Percentiles rank a stretch among this genome's conserved stretches.
Conservation (phyloP, 2,797 vertebrate species). For the Peromyscus melanophrys region DNA sequence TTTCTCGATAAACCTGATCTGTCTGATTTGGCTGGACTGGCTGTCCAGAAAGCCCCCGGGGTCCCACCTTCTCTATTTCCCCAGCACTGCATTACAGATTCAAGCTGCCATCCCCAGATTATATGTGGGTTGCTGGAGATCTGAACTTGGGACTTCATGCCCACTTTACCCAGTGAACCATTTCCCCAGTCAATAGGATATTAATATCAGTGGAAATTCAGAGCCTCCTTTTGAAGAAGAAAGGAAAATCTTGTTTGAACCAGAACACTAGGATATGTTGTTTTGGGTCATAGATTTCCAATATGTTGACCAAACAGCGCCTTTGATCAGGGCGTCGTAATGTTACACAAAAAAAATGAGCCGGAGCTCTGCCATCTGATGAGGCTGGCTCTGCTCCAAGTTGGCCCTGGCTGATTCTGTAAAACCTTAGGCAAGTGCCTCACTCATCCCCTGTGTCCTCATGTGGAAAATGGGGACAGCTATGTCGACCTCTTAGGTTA, state of each 20-base stretch:
- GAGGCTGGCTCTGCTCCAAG: conserved; percentile 12
- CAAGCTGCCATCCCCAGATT: not conserved
- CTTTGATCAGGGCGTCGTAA: not conserved
- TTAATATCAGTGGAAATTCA: conserved; percentile 26
- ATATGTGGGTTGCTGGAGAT: not conserved
- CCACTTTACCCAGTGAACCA: not conserved
- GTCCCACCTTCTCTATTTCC: not conserved
- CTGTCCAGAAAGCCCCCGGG: not conserved
- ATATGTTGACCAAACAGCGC: not conserved
- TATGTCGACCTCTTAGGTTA: not conserved
- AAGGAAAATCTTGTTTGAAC: conserved; percentile 19
- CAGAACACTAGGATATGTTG: conserved; percentile 30
- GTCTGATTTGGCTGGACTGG: not conserved
- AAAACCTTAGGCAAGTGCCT: not conserved
- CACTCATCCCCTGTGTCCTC: not conserved
- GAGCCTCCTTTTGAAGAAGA: conserved; percentile 5
- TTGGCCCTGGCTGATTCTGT: not conserved
- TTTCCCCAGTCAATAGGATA: not conserved
- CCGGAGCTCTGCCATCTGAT: not conserved
- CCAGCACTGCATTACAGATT: not conserved
- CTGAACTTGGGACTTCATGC: not conserved
- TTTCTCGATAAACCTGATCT: not conserved
- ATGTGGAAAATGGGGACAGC: not conserved
- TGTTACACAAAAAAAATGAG: not conserved
- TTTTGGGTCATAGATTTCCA: conserved; percentile 40